Percentiles rank a stretch among this genome's conserved stretches.
Conservation (phyloP, 1,140 invertebrate genomes). For the Psilanteris sp. region DNA sequence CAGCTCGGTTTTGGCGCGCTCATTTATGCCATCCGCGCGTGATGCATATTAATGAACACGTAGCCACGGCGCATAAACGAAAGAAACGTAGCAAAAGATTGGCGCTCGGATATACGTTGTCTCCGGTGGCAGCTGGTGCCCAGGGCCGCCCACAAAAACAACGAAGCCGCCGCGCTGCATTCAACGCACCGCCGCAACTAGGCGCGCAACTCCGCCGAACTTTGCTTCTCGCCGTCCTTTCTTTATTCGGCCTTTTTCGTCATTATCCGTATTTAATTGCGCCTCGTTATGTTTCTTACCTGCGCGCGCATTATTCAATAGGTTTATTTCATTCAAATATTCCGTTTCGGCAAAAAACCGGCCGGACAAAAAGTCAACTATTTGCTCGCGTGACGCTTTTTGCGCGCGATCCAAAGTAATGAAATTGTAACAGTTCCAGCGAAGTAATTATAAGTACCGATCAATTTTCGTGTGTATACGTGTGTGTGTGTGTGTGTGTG, state of each 20-base stretch:
- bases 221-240: conserved; percentile 7
- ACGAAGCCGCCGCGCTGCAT: conserved; percentile 43
- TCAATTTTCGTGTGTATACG: too few relatives aligned
- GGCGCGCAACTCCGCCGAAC: conserved; percentile 9
- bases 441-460: too few relatives aligned
- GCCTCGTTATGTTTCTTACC: conserved; percentile 36
- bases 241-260: conserved; percentile 9
- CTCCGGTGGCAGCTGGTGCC: conserved; percentile 58
- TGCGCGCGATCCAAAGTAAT: too few relatives aligned
- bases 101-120: conserved; percentile 57
- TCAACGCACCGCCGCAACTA: conserved; percentile 19
- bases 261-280: conserved; percentile 56
- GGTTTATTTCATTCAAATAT: conserved; percentile 34
- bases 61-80: conserved; percentile 36
- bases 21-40: conserved; percentile 50
- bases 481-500: too few relatives aligned
- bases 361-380: neutral
- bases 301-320: conserved; percentile 46
- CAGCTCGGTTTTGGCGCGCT: conserved; percentile 31
- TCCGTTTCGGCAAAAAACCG: conserved; percentile 1
- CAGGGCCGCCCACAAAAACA: conserved; percentile 57
- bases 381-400: neutral
- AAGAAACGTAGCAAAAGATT: conserved; percentile 63
- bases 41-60: conserved; percentile 59
- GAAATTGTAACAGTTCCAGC: too few relatives aligned